Conservation (phyloP, 2,797 vertebrate species). For the Chromis chromis region DNA sequence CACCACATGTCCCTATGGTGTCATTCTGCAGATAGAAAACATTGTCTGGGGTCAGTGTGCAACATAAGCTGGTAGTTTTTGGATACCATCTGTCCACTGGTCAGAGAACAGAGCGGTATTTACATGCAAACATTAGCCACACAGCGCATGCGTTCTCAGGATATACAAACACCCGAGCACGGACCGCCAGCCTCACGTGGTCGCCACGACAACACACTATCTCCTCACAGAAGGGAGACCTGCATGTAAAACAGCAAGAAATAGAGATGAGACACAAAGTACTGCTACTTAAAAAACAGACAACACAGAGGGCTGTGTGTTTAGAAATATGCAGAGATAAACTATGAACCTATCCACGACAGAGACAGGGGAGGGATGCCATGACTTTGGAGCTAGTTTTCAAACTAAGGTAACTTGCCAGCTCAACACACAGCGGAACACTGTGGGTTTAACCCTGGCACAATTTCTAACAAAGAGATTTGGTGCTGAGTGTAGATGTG, state of each 20-base stretch:
- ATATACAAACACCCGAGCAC: slow-evolving; percentile 92
- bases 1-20: not conserved
- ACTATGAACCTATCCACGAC: too few species aligned
- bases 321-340: too few species aligned
- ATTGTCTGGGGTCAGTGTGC: not conserved
- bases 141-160: slow-evolving; percentile 94
- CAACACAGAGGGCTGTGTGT: too few species aligned
- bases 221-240: slow-evolving; percentile 96
- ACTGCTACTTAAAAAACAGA: too few species aligned
- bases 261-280: not conserved
- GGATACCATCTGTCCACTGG: not conserved
- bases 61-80: not conserved
- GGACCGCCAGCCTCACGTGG: slow-evolving; percentile 93
- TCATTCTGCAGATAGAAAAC: not conserved
- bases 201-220: slow-evolving; percentile 95
- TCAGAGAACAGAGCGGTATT: slow-evolving; percentile 95
- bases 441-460: too few species aligned
- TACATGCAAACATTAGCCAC: slow-evolving; percentile 99
- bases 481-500: too few species aligned
- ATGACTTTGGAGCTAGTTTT: too few species aligned
- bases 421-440: too few species aligned
- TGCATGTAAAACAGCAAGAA: slow-evolving; percentile 73
- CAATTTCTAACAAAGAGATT: too few species aligned
- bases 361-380: too few species aligned
- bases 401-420: too few species aligned